Evolutionary conservation across 1,140 invertebrate species (phyloP), one percentile per base, ranked within the genome.

Genomic region (Drosophila pachea): DNA sequence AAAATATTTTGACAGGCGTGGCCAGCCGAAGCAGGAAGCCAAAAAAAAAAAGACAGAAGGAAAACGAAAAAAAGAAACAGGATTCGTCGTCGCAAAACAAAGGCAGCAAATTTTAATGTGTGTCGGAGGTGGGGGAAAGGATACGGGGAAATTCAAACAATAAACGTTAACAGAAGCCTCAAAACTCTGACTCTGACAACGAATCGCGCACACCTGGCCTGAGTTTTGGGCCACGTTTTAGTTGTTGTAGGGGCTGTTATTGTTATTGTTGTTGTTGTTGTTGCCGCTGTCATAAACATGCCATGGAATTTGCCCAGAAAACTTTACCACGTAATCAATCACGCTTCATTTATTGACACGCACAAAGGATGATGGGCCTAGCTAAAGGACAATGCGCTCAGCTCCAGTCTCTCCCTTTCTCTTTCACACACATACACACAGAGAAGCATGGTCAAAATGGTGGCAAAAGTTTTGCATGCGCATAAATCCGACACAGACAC

Each of bases 311-410:
- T 79, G 42, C 64, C 68, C 55, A 65, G 49, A 78, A 82, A 86
- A 79, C 69, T 86, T 86, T 82, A 55, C 70, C 76, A 68, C 67
- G 81, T 84, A 84, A 86, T 84, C 79, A 84, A 84, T 84, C 81
- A 84, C 79, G 76, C 79, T 79, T 79, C 81, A 84, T 84, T 84
- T 84, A 84, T 86, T 86, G 81, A 84, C 81, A 79, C 68, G 53
- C 73, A 76, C 69, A 86, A 76, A 86, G 81, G 73, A 65, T 73
- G 69, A 73, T 75, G 66, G 63, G 33, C 42, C 75, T 63, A 73
- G 61, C 12, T 22, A 8, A 53, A 53, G 62, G 53, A 70, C 62
- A 54, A 48, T 31, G 36, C 48, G 45, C 31, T 14, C 16, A 40
- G 36, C 36, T 9, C 2, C 36, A 9, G 36, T 8, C 6, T 11